Evolutionary conservation across 1,140 invertebrate genomes (phyloP), one percentile per base, ranked within the genome.

Genomic region (Drosophila biarmipes): DNA sequence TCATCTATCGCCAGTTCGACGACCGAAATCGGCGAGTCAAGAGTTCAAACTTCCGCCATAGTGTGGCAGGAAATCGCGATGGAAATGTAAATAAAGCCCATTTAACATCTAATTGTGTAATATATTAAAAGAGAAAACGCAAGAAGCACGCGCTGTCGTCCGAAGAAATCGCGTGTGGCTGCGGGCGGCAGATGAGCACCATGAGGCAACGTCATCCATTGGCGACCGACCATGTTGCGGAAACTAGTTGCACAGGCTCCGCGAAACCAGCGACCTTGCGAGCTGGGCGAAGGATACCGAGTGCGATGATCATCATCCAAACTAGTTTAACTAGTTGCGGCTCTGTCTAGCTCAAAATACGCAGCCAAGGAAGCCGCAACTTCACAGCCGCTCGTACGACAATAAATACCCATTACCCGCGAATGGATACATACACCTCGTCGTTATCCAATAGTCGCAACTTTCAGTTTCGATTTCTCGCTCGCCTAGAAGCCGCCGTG

Each of bases 51-150:
- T 77, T 77, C 78, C 78, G 56, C 55, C 49, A 68, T 27, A 51
- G 61, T 74, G 63, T 37, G 61, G 48, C 78, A 87, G 84, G 82
- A 87, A 87, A 79, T 82, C 53, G 63, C 55, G 31, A 82, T 76
- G 66, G 82, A 87, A 89, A 82, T 79, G 78, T 63, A 81, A 87
- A 81, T 81, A 77, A 80, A 79, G 52, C 74, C 59, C 53, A 81
- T 80, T 82, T 72, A 59, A 55, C 66, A 72, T 63, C 54, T 72
- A 89, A 79, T 87, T 82, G 77, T 78, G 71, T 82, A 89, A 87
- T 79, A 78, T 59, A 73, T 71, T 71, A 78, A 74, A 82, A 82
- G 69, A 78, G 74, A 86, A 85, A 86, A 86, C 53, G 56, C 40
- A 55, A 71, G 61, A 66, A 48, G 62, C 48, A 42, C 40, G n/a